These are phyloP conservation scores for Exephanes ischioxanthus DNA, from an alignment of 2,888 invertebrate genomes.

Conservation along the genomic window DNA sequence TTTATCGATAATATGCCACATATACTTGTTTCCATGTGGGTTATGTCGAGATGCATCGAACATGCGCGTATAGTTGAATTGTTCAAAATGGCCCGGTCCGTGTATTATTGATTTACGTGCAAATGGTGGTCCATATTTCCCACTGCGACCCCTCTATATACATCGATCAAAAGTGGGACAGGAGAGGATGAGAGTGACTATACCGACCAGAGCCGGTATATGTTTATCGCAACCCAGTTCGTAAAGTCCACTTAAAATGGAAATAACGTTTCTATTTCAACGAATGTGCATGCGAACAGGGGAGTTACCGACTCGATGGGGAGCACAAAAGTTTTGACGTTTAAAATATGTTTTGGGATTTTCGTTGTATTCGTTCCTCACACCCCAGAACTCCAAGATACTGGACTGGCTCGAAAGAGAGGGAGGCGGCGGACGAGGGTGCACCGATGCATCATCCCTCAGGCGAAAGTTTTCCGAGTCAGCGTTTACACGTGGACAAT, in stretches of 20 bases:
- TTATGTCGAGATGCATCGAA: not conserved
- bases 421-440: not conserved
- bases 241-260: conserved; percentile 72
- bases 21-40: not conserved
- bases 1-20: not conserved
- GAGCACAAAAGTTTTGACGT: conserved; percentile 52
- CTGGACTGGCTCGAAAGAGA: not conserved
- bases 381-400: not conserved
- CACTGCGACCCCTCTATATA: not conserved
- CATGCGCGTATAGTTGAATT: not conserved
- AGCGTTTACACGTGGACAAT: not conserved
- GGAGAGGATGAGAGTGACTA: conserved; percentile 3
- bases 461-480: conserved; percentile 35
- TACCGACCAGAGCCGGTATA: not conserved
- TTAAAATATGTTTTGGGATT: conserved; percentile 47
- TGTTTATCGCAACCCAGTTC: conserved; percentile 69
- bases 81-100: not conserved
- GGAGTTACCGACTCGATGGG: not conserved
- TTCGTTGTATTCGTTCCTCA: conserved; percentile 23
- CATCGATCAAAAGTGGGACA: not conserved
- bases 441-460: conserved; percentile 20
- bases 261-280: conserved; percentile 69
- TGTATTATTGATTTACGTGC: not conserved
- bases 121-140: not conserved
- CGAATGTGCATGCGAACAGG: conserved; percentile 8